phyloP scores from a whole-genome alignment of 2,888 invertebrate species.

The Ecliptopera silaceata region DNA sequence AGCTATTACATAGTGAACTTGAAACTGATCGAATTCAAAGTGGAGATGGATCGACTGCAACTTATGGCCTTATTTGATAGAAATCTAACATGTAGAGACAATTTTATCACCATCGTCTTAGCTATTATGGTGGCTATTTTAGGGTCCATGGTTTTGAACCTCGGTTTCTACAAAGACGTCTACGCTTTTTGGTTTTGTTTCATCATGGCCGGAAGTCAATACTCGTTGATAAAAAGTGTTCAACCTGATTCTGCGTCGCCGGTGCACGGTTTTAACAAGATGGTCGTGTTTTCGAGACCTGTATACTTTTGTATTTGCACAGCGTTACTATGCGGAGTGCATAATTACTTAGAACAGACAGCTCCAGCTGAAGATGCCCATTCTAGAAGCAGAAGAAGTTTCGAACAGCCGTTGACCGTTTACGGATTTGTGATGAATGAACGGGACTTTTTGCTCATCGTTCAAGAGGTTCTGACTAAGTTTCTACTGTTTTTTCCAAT shows the following conservation, averaged over 20 bases:
- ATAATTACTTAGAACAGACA: slow-evolving; percentile 64
- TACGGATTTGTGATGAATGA: slow-evolving; percentile 76
- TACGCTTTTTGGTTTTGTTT: slow-evolving; percentile 97
- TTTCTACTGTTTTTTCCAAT: slow-evolving; percentile 96
- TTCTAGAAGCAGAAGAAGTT: slow-evolving; percentile 57
- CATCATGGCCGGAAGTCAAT: slow-evolving; percentile 99
- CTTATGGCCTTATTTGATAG: slow-evolving; percentile 96
- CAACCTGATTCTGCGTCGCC: slow-evolving; percentile 99
- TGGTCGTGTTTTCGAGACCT: slow-evolving; percentile 96
- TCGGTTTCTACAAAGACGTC: slow-evolving; percentile 95
- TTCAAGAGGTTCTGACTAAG: slow-evolving; percentile 89
- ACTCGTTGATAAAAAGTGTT: slow-evolving; percentile 97
- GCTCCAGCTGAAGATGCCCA: slow-evolving; percentile 47
- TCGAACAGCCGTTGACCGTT: slow-evolving; percentile 65
- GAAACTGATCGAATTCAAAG: slow-evolving; percentile 84
- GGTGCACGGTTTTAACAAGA: slow-evolving; percentile 98
- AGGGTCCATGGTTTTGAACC: slow-evolving; percentile 91
- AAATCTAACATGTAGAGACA: slow-evolving; percentile 92
- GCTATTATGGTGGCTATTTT: slow-evolving; percentile 93
- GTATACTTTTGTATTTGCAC: slow-evolving; percentile 95
- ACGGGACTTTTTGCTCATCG: slow-evolving; percentile 84
- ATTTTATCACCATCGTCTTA: slow-evolving; percentile 90
- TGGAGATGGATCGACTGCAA: slow-evolving; percentile 96
- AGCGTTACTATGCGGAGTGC: slow-evolving; percentile 75
- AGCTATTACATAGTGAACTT: slow-evolving; percentile 89